Evolutionary conservation across 2,888 invertebrate species (phyloP).

Genomic region (Sympetrum striolatum): DNA sequence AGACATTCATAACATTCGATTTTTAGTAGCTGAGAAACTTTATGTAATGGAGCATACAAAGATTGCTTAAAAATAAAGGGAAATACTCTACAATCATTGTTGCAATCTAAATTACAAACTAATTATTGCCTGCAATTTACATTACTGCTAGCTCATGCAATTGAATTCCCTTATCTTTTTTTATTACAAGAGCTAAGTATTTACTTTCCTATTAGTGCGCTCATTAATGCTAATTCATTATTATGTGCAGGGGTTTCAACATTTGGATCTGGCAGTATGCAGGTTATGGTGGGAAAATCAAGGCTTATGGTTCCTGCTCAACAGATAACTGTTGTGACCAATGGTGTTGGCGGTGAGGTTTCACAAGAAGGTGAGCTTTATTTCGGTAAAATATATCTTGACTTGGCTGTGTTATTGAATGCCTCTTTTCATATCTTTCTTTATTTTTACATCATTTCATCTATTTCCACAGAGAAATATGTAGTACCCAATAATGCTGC

Average conservation of each 20-base stretch:
- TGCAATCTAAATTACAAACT: no score
- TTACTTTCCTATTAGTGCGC: no score
- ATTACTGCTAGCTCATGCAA: no score
- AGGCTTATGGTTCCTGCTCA: slow-evolving; percentile 67
- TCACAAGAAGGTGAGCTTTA: slow-evolving; percentile 58
- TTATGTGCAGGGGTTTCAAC: not conserved
- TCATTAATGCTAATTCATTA: no score
- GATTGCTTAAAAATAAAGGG: no score
- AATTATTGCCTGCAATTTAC: no score
- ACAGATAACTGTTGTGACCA: slow-evolving; percentile 67
- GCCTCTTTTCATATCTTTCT: not conserved
- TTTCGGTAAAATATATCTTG: not conserved
- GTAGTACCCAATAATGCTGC: slow-evolving; percentile 55
- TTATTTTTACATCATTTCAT: not conserved
- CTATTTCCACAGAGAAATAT: slow-evolving; percentile 62
- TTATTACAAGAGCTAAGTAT: no score
- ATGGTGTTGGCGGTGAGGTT: slow-evolving; percentile 66
- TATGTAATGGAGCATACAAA: no score
- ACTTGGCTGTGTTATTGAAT: not conserved
- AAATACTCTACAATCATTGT: no score
- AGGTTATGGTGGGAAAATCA: slow-evolving; percentile 61
- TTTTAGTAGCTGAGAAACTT: no score
- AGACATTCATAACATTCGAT: no score
- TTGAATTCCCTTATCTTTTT: no score
- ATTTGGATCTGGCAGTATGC: slow-evolving; percentile 54